Conservation (phyloP, 1,140 invertebrate species). For the Drosophila nikananu region DNA sequence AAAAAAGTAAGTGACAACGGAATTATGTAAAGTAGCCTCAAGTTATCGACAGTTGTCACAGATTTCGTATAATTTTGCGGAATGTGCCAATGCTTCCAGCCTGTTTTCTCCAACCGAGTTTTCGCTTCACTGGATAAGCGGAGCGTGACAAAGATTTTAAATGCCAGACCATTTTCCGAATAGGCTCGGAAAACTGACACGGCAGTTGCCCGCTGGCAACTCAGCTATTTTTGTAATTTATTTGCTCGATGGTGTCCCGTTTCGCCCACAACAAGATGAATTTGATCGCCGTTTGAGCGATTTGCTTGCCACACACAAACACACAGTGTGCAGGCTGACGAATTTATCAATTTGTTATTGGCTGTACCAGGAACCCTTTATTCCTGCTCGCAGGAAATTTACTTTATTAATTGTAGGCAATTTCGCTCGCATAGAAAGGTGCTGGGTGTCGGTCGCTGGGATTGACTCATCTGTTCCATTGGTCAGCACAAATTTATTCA, state of each 20-base stretch:
- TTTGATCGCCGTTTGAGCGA: constrained; percentile 49
- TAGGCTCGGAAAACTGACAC: not conserved
- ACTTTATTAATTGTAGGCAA: constrained; percentile 54
- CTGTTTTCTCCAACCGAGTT: constrained; percentile 13
- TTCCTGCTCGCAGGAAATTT: constrained; percentile 11
- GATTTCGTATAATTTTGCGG: constrained; percentile 68
- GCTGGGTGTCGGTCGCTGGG: not conserved
- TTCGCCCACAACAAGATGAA: constrained; percentile 33
- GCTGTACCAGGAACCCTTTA: constrained; percentile 6
- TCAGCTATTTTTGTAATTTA: constrained; percentile 68
- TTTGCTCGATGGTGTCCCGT: constrained; percentile 26
- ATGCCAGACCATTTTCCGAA: constrained; percentile 17
- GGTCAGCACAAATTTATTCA: constrained; percentile 29
- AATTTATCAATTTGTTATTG: constrained; percentile 47
- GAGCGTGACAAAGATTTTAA: constrained; percentile 29
- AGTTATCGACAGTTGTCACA: constrained; percentile 67
- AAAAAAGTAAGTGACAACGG: constrained; percentile 48
- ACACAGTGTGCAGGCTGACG: constrained; percentile 28
- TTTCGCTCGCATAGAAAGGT: not conserved
- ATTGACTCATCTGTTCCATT: constrained; percentile 24
- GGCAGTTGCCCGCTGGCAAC: constrained; percentile 12
- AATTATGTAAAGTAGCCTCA: constrained; percentile 76
- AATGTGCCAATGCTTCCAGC: constrained; percentile 26
- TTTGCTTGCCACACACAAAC: constrained; percentile 21
- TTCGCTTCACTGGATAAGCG: constrained; percentile 37